These are phyloP conservation scores for Tanypteryx hageni DNA, from an alignment of 2,888 invertebrate genomes.

Conservation along the genomic window DNA sequence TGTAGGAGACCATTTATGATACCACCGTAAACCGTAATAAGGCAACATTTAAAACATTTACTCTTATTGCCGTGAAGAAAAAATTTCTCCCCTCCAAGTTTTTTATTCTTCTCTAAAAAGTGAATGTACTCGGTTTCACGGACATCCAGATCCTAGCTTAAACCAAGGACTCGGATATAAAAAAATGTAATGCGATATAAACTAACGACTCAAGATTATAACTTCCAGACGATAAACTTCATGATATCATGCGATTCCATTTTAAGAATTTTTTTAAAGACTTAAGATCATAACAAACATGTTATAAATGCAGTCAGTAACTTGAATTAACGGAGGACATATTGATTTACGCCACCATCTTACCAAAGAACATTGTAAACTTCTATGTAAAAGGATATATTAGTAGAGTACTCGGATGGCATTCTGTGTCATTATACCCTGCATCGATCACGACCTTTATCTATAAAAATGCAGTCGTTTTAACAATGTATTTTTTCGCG, in stretches of 20 bases:
- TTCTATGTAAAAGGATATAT: too few relatives aligned
- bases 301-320: not conserved
- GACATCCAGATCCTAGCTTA: not conserved
- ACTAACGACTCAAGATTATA: not conserved
- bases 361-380: too few relatives aligned
- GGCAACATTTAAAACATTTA: slow-evolving; percentile 28
- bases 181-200: not conserved
- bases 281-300: not conserved
- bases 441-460: too few relatives aligned
- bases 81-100: not conserved
- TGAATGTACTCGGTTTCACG: not conserved
- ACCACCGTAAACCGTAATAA: not conserved
- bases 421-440: too few relatives aligned
- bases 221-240: not conserved
- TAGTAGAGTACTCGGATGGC: too few relatives aligned
- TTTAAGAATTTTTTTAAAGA: not conserved
- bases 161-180: not conserved
- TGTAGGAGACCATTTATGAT: not conserved
- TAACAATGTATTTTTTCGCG: too few relatives aligned
- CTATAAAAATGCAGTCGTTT: too few relatives aligned
- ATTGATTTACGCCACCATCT: too few relatives aligned
- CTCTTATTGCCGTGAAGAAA: not conserved
- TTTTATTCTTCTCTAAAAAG: not conserved
- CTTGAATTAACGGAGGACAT: not conserved
- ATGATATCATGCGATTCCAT: not conserved